phyloP scores from a whole-genome alignment of 2,113 vertebrate species.

The Nothocercus julius region DNA sequence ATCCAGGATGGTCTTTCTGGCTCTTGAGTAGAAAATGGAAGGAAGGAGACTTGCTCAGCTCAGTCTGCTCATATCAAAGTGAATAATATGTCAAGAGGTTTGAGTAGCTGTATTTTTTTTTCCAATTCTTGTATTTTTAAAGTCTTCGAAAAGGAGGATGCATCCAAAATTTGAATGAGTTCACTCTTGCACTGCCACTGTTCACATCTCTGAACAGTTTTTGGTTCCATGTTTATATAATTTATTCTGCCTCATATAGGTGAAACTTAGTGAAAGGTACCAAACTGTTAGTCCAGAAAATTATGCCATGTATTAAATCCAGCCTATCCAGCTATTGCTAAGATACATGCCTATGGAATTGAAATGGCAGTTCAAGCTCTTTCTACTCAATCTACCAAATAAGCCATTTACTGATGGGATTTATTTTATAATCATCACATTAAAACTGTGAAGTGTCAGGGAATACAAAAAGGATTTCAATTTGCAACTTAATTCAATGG shows the following conservation, averaged over 20 bases:
- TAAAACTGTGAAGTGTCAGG: neutral
- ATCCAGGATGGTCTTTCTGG: neutral
- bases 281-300: neutral
- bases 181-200: neutral
- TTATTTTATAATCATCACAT: neutral
- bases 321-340: neutral
- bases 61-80: neutral
- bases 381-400: neutral
- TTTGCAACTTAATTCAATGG: neutral
- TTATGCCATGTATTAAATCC: neutral
- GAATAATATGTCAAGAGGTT: slow-evolving; percentile 14
- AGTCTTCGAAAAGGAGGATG: neutral
- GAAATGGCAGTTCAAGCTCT: neutral
- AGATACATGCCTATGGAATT: neutral
- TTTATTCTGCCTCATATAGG: neutral
- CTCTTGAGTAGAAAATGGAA: neutral
- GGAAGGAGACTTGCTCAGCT: slow-evolving; percentile 45
- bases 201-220: neutral
- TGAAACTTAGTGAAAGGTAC: neutral
- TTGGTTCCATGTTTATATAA: neutral
- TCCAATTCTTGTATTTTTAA: neutral
- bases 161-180: neutral
- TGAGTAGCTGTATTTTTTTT: neutral
- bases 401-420: neutral
- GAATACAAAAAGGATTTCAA: neutral